These are phyloP conservation scores for Bellardia pandia DNA, from an alignment of 2,888 invertebrate species.

Conservation along the genomic window DNA sequence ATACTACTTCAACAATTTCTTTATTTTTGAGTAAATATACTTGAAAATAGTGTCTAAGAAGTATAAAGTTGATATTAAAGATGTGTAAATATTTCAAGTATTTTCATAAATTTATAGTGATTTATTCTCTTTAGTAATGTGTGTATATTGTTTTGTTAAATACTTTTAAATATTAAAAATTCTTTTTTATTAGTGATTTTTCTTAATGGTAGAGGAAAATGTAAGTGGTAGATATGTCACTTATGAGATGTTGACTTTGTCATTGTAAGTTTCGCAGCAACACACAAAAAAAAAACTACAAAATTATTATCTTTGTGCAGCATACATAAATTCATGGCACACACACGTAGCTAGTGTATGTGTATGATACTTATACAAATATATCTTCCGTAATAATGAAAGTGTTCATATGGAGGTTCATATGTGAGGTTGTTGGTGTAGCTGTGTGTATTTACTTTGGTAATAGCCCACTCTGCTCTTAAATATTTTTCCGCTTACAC, in stretches of 20 bases:
- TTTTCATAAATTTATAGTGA: conserved; percentile 9
- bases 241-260: conserved; percentile 68
- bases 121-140: background rate
- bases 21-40: background rate
- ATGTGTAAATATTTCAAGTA: background rate
- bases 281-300: conserved; percentile 21
- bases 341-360: conserved; percentile 4
- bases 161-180: conserved; percentile 29
- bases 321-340: conserved; percentile 13
- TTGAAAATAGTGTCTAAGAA: background rate
- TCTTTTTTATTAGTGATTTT: conserved; percentile 12
- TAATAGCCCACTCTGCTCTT: conserved; percentile 16
- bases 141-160: background rate
- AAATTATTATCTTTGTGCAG: conserved; percentile 28
- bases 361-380: conserved; percentile 31
- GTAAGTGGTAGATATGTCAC: conserved; percentile 41
- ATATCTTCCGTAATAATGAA: background rate
- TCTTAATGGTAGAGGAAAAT: conserved; percentile 5
- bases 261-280: conserved; percentile 55
- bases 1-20: background rate
- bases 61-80: background rate
- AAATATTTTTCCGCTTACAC: conserved; percentile 9
- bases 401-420: too few relatives aligned
- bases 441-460: conserved; percentile 1
- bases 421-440: background rate